A percentile compares a stretch with the other conserved stretches of the same genome.
phyloP scores from a whole-genome alignment of 1,140 invertebrate genomes.

The Liolophura sinensis region DNA sequence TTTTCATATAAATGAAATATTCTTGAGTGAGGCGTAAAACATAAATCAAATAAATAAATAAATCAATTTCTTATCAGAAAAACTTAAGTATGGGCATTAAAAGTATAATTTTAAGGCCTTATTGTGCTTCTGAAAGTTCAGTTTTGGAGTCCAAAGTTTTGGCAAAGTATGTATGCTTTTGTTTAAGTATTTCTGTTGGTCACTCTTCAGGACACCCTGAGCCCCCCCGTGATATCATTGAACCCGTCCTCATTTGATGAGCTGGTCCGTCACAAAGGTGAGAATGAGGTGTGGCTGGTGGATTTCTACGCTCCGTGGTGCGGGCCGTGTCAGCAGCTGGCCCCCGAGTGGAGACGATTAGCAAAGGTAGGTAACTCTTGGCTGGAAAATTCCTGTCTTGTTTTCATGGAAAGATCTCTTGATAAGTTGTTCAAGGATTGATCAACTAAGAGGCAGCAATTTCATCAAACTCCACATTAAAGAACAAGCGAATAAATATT shows the following conservation, averaged over 20 bases:
- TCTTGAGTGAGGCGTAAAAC: too few relatives aligned
- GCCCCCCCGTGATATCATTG: constrained; percentile 66
- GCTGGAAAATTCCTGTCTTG: neutral
- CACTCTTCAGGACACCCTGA: constrained; percentile 57
- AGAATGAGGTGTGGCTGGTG: constrained; percentile 66
- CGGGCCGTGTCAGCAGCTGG: constrained; percentile 69
- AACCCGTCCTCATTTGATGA: constrained; percentile 64
- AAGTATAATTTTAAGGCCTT: too few relatives aligned
- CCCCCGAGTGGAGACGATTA: constrained; percentile 67
- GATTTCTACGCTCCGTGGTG: constrained; percentile 75
- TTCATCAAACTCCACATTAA: too few relatives aligned
- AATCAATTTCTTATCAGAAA: too few relatives aligned
- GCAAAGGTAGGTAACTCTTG: constrained; percentile 57
- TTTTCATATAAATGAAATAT: too few relatives aligned
- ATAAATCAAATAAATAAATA: too few relatives aligned
- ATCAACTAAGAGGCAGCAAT: too few relatives aligned
- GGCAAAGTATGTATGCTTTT: neutral
- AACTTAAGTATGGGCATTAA: too few relatives aligned
- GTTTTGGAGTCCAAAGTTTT: neutral
- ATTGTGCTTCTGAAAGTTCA: too few relatives aligned
- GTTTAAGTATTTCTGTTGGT: constrained; percentile 14
- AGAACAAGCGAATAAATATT: too few relatives aligned
- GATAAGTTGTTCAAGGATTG: neutral
- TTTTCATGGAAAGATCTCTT: neutral
- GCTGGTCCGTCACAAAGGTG: constrained; percentile 61